A percentile compares a stretch with the other conserved stretches of the same genome.
phyloP scores from a whole-genome alignment of 2,797 vertebrate genomes.

The Enteromius viviparus region DNA sequence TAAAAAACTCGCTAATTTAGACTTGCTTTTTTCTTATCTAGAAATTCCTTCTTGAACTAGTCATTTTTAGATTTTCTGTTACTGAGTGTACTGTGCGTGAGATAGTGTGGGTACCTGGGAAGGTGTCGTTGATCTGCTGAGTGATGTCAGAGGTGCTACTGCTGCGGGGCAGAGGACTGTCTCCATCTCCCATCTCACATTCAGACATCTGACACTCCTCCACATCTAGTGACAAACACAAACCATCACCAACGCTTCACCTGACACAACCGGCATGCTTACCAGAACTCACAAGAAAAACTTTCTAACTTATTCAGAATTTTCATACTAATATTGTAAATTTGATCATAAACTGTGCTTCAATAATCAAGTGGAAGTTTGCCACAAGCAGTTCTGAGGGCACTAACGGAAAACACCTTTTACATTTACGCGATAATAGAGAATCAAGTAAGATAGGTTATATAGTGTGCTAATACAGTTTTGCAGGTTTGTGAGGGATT shows the following conservation, averaged over 20 bases:
- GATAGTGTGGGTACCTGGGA: slow-evolving; percentile 78
- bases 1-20: no score
- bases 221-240: slow-evolving; percentile 78
- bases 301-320: neutral
- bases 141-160: slow-evolving; percentile 94
- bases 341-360: neutral
- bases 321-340: neutral
- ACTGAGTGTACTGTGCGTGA: neutral
- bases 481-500: neutral
- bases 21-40: no score
- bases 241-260: neutral
- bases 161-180: slow-evolving; percentile 86
- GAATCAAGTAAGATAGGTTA: neutral
- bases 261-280: neutral
- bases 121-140: slow-evolving; percentile 82
- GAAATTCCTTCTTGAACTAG: no score
- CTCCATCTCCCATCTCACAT: slow-evolving; percentile 79
- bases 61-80: no score
- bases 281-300: neutral
- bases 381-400: neutral
- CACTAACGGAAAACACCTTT: neutral
- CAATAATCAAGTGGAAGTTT: neutral
- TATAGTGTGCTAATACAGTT: neutral
- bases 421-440: neutral
- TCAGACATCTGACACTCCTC: slow-evolving; percentile 90